Base-by-base conservation (phyloP, 2,888 invertebrate species). In the Hecatera dysodea region DNA sequence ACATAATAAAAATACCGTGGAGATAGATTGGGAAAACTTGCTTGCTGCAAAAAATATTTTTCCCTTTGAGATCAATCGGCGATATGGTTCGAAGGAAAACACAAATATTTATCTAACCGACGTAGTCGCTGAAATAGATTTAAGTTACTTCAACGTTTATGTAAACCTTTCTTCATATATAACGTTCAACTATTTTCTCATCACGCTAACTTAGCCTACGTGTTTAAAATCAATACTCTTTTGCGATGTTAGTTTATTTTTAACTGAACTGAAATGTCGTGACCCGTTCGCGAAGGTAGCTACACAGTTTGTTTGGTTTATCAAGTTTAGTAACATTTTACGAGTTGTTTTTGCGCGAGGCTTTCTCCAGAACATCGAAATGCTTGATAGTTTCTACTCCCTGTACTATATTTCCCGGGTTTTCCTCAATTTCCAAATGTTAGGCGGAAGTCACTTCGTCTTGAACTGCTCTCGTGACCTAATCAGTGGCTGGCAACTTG, bases 61-160 rank as follows among this genome's bases (percentile, higher is more conserved):
- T 82, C 79, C 78, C 75, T 80, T 42, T 59, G 70, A 84, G 87
- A 88, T 90, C 87, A 87, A 89, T 88, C 84, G 80, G 62, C 75
- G 74, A 82, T 75, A 79, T 72, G 84, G 76, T 81, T 74, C 78
- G 84, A 39, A 85, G 83, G 85, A 85, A 89, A 89, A 90, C 89
- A 91, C 87, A 90, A 90, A 92, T 91, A 91, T 91, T 90, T 89
- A 71, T 74, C 73, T 67, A 46, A 56, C 57, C 12, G 42, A 55
- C 50, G 59, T 68, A 75, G 63, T n/a, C 59, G 27, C 59, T 61
- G 36, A 69, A 57, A 70, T 53, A 60, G 42, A 67, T 76, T 72
- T 59, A 42, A 74, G 67, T 74, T 52, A 78, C 50, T 55, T 36
- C 22, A 62, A 65, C 65, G 59, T 69, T 75, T 72, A 61, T 55